A percentile compares a stretch with the other conserved stretches of the same genome.
Evolutionary conservation across 1,140 invertebrate genomes (phyloP).

Genomic region (Propsilocerus akamusi): DNA sequence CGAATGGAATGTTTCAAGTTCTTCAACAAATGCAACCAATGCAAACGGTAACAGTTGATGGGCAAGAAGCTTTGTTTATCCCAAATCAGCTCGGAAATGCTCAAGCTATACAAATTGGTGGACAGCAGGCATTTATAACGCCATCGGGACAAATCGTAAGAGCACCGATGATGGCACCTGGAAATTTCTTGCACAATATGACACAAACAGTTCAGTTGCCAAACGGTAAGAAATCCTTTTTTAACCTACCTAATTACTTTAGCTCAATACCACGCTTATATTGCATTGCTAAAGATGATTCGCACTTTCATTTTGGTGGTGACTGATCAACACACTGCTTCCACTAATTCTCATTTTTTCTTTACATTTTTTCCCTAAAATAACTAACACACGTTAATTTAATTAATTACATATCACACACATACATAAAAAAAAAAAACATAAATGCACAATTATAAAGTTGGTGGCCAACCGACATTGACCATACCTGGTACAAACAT

Average conservation of each 20-base stretch:
- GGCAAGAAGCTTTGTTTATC: slow-evolving; percentile 80
- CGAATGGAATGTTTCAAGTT: slow-evolving; percentile 22
- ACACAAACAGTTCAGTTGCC: slow-evolving; percentile 36
- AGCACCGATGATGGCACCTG: slow-evolving; percentile 27
- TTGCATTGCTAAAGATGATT: slow-evolving; percentile 5
- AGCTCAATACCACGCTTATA: too few species aligned
- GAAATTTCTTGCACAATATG: slow-evolving; percentile 34
- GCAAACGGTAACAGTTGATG: slow-evolving; percentile 81
- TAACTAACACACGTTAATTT: slow-evolving; percentile 13
- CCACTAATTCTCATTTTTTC: slow-evolving; percentile 6
- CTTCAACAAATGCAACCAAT: slow-evolving; percentile 34
- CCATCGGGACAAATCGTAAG: slow-evolving; percentile 43
- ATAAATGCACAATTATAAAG: slow-evolving; percentile 6
- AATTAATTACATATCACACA: background rate
- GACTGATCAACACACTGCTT: background rate
- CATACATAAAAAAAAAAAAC: background rate
- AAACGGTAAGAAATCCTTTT: slow-evolving; percentile 20
- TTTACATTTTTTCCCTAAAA: slow-evolving; percentile 9
- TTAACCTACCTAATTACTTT: background rate
- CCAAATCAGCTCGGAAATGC: slow-evolving; percentile 28
- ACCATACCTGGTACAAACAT: slow-evolving; percentile 35
- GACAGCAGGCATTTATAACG: slow-evolving; percentile 29
- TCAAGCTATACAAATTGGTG: slow-evolving; percentile 20
- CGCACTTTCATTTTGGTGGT: background rate
- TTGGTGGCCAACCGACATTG: slow-evolving; percentile 29